Evolutionary conservation across 2,888 invertebrate genomes (phyloP).

Genomic region (Osmoderma eremita): DNA sequence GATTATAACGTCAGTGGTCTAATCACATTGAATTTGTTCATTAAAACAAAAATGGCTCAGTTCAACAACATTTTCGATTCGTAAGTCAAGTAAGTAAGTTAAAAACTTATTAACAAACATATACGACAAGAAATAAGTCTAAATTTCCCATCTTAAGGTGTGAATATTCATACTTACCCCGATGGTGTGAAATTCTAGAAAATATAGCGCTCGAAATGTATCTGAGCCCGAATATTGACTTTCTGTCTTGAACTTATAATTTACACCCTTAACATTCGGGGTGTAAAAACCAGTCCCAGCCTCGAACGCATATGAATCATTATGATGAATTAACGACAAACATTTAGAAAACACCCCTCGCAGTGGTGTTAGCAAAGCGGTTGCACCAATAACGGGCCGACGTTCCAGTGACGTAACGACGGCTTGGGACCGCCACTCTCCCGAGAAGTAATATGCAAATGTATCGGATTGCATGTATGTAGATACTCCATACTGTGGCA

Average conservation of each 20-base stretch:
- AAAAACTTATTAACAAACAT: no score
- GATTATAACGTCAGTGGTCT: no score
- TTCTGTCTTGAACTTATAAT: conserved; percentile 66
- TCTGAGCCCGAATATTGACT: conserved; percentile 59
- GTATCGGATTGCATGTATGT: no score
- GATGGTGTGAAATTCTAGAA: conserved; percentile 36
- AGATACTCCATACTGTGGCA: no score
- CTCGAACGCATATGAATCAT: conserved; percentile 66
- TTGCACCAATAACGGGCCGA: conserved; percentile 48
- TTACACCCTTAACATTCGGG: conserved; percentile 65
- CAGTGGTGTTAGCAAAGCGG: conserved; percentile 41
- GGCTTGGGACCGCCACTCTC: not conserved
- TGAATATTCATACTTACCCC: conserved; percentile 21
- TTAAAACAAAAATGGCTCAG: no score
- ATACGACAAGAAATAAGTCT: no score
- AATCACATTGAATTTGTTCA: no score
- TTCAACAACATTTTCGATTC: no score
- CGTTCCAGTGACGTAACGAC: conserved; percentile 42
- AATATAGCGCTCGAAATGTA: conserved; percentile 41
- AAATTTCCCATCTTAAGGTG: not conserved
- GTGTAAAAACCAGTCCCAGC: conserved; percentile 64
- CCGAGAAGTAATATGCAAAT: not conserved
- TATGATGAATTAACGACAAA: conserved; percentile 66
- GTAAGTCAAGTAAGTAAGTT: no score
- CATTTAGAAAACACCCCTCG: conserved; percentile 65